Evolutionary conservation across 1,140 invertebrate genomes (phyloP), one percentile per base, ranked within the genome.

Genomic region (Helicoverpa zea): DNA sequence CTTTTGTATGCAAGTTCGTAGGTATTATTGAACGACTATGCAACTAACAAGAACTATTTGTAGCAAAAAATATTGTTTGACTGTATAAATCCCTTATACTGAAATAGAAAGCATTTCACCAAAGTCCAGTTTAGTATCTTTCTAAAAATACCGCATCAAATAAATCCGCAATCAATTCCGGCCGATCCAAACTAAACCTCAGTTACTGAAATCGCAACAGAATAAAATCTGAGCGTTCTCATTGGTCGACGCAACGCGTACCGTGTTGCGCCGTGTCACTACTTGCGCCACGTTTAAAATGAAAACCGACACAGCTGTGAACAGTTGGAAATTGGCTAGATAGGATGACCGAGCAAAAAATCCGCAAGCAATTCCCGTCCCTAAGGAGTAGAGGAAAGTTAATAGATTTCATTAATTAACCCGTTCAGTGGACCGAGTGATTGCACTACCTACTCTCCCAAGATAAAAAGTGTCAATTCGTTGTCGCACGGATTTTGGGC

Each of bases 361-460:
- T 83, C 73, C 84, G 80, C 86, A 84, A 90, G 86, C 89, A 83
- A 89, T 89, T 90, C 85, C 78, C 74, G 81, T 87, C 91, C 87
- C 88, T 88, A 88, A 88, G 88, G 91, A 90, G 88, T 82, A 83
- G 88, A 89, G 86, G 77, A 88, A 89, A 90, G 91, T 94, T 94
- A 94, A 93, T 94, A 93, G 93, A 94, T 94, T 94, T 93, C 93
- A 92, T 93, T 94, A 94, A 94, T 94, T 94, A 94, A 94, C 93
- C 87, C 91, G 93, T 92, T 91, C 93, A 93, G 79, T 93, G 93
- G 90, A 91, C 92, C 93, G 91, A 79, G 89, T 94, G 90, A 94
- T 94, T 94, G 92, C 87, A 91, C 83, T 86, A 86, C 58, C 58
- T 68, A 68, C 87, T 87, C 86, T 89, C 86, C 91, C 86, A 86